These are phyloP conservation scores for Lordiphosa andalusiaca DNA, from an alignment of 2,888 invertebrate species.

Conservation along the genomic window DNA sequence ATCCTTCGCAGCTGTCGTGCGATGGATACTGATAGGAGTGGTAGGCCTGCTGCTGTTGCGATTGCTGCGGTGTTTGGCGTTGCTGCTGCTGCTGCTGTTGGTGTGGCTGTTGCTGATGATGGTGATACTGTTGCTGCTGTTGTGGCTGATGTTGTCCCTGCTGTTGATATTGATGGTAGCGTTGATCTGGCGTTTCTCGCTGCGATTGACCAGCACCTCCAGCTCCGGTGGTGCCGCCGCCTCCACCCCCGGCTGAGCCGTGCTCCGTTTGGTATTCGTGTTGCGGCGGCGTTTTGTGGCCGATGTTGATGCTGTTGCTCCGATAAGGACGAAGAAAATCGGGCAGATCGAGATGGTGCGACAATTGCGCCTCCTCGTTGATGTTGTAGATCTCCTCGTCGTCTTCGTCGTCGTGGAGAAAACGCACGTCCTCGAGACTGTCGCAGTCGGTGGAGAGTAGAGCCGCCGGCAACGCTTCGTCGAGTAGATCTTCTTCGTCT, in stretches of 20 bases:
- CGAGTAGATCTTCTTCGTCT: constrained; percentile 54
- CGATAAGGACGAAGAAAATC: constrained; percentile 67
- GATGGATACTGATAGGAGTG: constrained; percentile 61
- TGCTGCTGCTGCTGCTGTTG: constrained; percentile 45
- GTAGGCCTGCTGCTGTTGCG: constrained; percentile 57
- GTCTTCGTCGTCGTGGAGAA: constrained; percentile 60
- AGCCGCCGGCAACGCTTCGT: constrained; percentile 60
- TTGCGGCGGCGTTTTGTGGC: constrained; percentile 71
- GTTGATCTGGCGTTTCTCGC: constrained; percentile 50
- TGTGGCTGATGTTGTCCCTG: constrained; percentile 52
- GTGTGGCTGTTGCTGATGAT: constrained; percentile 40
- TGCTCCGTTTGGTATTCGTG: constrained; percentile 69
- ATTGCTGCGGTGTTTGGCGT: constrained; percentile 37
- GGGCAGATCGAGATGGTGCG: constrained; percentile 48
- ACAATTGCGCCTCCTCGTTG: constrained; percentile 54
- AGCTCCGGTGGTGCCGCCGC: constrained; percentile 11
- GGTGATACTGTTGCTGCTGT: constrained; percentile 40
- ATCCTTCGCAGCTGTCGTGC: constrained; percentile 77
- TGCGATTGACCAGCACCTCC: constrained; percentile 36
- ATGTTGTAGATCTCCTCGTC: constrained; percentile 45
- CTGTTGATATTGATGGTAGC: constrained; percentile 46
- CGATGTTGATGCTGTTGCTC: constrained; percentile 61
- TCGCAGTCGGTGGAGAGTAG: constrained; percentile 63
- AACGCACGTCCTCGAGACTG: constrained; percentile 62
- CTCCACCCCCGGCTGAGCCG: constrained; percentile 36